phyloP scores from a whole-genome alignment of 2,113 vertebrate genomes.

The Trematocara macrostoma region DNA sequence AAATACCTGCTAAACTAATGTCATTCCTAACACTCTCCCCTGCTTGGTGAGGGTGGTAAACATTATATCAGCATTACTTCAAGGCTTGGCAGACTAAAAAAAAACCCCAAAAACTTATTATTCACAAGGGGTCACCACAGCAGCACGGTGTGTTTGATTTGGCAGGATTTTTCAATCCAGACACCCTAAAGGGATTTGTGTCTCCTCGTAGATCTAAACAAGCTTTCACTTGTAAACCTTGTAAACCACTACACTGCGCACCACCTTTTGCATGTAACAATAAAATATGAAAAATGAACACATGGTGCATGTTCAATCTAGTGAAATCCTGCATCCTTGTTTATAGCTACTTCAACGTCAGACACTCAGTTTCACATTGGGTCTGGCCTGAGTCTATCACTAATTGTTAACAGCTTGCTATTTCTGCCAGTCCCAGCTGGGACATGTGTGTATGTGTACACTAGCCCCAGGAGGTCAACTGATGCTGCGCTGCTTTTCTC shows the following conservation, averaged over 20 bases:
- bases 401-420: slow-evolving; percentile 52
- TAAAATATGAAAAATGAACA: neutral
- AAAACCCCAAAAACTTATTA: accelerated
- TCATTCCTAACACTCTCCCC: neutral
- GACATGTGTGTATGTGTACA: slow-evolving; percentile 7
- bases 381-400: slow-evolving; percentile 1
- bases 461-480: slow-evolving; percentile 21
- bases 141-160: neutral
- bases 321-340: neutral
- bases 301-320: neutral
- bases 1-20: neutral
- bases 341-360: slow-evolving; percentile 8
- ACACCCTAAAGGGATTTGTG: neutral
- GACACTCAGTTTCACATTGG: slow-evolving; percentile 9
- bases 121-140: neutral
- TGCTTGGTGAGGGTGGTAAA: neutral
- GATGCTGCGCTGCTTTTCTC: slow-evolving; percentile 9
- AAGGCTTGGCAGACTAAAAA: neutral
- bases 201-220: neutral
- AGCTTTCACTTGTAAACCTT: neutral
- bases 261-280: neutral
- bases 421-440: slow-evolving; percentile 35
- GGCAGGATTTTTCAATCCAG: neutral
- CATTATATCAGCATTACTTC: neutral
- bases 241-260: neutral